Evolutionary conservation across 2,888 invertebrate genomes (phyloP).

Genomic region (Uropetala carovei): DNA sequence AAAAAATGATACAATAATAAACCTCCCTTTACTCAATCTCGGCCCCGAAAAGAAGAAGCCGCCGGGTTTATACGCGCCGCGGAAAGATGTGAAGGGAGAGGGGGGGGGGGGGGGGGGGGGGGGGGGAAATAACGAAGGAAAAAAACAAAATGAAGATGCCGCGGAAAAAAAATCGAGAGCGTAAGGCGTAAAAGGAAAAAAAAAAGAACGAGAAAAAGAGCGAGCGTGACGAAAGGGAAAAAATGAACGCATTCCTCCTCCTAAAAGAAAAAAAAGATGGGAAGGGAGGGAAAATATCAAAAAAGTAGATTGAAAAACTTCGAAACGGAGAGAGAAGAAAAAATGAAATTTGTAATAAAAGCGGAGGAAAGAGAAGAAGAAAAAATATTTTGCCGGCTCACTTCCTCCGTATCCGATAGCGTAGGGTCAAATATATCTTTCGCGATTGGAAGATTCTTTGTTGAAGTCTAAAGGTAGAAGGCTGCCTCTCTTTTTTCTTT

Average conservation of each 20-base stretch:
- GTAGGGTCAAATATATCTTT: no score
- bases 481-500: no score
- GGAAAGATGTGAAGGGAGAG: neutral
- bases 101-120: neutral
- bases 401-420: no score
- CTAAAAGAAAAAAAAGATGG: no score
- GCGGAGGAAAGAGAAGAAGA: neutral
- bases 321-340: neutral
- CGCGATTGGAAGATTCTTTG: no score
- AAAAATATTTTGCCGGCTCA: neutral
- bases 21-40: constrained; percentile 11
- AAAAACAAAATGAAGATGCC: neutral
- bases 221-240: neutral
- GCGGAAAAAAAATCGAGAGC: neutral
- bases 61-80: neutral
- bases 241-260: neutral
- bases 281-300: neutral
- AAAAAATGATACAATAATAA: neutral
- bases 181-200: no score
- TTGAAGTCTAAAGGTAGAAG: no score
- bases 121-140: neutral
- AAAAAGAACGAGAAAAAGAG: neutral
- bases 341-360: constrained; percentile 12
- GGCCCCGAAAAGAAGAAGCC: neutral
- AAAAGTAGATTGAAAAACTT: neutral